Evolutionary conservation across 2,113 vertebrate species (phyloP).

Genomic region (Hemicordylus capensis): DNA sequence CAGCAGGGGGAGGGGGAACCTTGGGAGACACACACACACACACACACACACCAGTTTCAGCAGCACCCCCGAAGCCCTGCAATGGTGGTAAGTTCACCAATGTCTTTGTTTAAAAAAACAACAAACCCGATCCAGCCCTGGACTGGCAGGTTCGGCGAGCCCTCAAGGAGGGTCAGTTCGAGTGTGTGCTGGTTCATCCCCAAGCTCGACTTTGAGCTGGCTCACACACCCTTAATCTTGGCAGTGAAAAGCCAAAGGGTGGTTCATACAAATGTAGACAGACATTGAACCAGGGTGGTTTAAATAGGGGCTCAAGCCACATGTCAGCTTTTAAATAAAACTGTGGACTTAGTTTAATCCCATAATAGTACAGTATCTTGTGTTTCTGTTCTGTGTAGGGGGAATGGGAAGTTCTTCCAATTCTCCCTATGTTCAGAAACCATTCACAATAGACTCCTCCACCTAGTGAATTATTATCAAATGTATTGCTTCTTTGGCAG

Average conservation of each 20-base stretch:
- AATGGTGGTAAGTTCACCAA: no score
- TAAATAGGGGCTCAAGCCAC: neutral
- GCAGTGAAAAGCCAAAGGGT: neutral
- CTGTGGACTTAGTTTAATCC: neutral
- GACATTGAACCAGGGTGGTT: neutral
- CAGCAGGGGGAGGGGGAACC: no score
- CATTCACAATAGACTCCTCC: neutral
- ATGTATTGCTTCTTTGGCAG: constrained; percentile 1
- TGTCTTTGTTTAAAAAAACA: no score
- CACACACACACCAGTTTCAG: no score
- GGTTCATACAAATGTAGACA: neutral
- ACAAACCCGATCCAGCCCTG: no score
- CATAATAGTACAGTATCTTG: neutral
- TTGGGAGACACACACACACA: no score
- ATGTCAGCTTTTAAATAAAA: neutral
- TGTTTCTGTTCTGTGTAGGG: neutral
- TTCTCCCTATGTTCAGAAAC: neutral
- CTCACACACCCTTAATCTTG: no score
- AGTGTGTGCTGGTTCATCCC: no score
- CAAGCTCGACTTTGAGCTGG: no score
- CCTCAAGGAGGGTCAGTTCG: no score
- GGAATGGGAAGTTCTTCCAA: neutral
- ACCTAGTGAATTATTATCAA: neutral
- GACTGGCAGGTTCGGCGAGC: no score
- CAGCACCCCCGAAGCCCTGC: no score